Percentiles rank a stretch among this genome's conserved stretches.
Evolutionary conservation across 2,113 vertebrate genomes (phyloP).

Genomic region (Phalacrocorax aristotelis): DNA sequence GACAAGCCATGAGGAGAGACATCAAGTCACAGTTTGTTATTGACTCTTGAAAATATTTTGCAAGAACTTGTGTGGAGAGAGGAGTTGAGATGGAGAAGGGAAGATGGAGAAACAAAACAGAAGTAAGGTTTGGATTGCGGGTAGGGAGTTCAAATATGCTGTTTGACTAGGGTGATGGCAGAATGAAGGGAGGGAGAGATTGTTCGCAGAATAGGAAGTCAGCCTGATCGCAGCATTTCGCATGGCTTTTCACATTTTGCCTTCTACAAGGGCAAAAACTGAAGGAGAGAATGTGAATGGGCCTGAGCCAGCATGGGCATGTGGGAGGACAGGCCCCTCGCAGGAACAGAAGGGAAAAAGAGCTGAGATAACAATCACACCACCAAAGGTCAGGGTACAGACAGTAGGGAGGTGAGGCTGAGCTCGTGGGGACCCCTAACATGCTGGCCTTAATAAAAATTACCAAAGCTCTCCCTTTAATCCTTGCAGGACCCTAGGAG

Average conservation of each 20-base stretch:
- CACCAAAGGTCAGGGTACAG: background rate
- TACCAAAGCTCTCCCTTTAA: background rate
- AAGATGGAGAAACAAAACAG: background rate
- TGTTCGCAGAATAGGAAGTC: background rate
- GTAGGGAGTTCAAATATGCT: background rate
- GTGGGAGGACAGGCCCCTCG: background rate
- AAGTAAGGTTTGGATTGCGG: background rate
- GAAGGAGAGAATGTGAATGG: background rate
- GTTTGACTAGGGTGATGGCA: background rate
- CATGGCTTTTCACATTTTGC: background rate
- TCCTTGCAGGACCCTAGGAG: slow-evolving; percentile 23
- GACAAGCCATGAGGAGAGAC: background rate
- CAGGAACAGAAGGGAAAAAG: background rate
- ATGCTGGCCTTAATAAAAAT: background rate
- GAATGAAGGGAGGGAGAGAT: background rate
- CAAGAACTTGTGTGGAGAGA: background rate
- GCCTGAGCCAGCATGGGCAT: background rate
- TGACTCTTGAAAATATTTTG: background rate
- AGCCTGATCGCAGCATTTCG: background rate
- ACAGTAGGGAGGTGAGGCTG: background rate
- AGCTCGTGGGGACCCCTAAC: background rate
- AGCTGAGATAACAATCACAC: background rate
- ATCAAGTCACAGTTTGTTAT: background rate
- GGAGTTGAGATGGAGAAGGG: background rate
- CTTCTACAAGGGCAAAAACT: background rate